These are phyloP conservation scores for Paramormyrops kingsleyae DNA, from an alignment of 2,113 vertebrate genomes.

Conservation along the genomic window DNA sequence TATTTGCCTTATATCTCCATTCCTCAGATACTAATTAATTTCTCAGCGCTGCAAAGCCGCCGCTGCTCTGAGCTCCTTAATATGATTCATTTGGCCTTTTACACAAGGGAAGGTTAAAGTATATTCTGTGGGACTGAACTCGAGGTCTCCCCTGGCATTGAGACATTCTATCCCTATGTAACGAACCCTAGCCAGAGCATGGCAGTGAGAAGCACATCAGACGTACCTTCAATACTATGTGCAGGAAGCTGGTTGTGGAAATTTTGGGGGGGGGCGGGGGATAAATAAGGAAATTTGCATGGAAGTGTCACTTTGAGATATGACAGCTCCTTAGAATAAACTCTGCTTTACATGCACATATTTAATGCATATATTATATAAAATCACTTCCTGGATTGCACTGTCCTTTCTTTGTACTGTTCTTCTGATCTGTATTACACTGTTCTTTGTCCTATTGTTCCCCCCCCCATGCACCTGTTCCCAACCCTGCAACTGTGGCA, in stretches of 20 bases:
- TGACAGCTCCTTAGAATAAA: background rate
- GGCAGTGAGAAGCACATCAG: background rate
- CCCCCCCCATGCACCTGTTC: background rate
- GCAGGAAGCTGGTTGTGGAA: background rate
- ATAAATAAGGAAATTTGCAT: background rate
- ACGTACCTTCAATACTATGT: background rate
- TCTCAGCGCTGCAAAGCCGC: constrained; percentile 51
- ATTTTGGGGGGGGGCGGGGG: background rate
- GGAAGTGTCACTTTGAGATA: background rate
- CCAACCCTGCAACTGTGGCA: background rate
- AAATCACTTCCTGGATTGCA: background rate
- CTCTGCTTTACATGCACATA: background rate
- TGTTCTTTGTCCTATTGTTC: background rate
- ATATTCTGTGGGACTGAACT: constrained; percentile 22
- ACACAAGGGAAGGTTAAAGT: constrained; percentile 38
- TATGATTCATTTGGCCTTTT: constrained; percentile 58
- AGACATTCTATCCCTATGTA: constrained; percentile 14
- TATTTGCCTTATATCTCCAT: constrained; percentile 76
- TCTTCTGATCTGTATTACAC: background rate
- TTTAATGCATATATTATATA: background rate
- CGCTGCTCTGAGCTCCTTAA: constrained; percentile 51
- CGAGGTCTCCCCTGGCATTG: constrained; percentile 16
- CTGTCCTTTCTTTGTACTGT: background rate
- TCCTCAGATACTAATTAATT: constrained; percentile 74
- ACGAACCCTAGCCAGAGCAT: background rate